Conservation (phyloP, 2,797 vertebrate species). For the Sylvia borin region DNA sequence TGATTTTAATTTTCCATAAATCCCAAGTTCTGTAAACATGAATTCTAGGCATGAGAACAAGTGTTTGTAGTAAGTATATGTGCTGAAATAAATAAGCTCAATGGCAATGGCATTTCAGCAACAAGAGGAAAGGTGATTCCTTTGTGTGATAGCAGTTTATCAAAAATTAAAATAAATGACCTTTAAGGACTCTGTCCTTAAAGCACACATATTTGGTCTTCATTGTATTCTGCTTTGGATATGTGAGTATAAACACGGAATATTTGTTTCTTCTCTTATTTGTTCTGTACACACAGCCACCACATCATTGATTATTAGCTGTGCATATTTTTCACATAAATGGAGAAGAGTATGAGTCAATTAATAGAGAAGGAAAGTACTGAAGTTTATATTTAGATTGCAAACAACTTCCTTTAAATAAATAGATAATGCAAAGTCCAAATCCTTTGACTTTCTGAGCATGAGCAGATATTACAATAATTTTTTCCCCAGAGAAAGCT, state of each 20-base stretch:
- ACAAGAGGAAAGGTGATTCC: background rate
- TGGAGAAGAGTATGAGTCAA: constrained; percentile 13
- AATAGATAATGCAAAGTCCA: constrained; percentile 20
- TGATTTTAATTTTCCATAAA: background rate
- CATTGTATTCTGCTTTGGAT: background rate
- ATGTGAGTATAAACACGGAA: background rate
- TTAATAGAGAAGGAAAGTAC: background rate
- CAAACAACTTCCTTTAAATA: constrained; percentile 46
- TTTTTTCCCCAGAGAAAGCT: constrained; percentile 12
- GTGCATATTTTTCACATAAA: constrained; percentile 43
- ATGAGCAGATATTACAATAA: constrained; percentile 37
- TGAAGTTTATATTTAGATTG: constrained; percentile 43
- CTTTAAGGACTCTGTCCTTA: background rate
- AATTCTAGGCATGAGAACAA: background rate
- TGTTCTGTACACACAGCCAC: constrained; percentile 4
- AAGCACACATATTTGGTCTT: background rate
- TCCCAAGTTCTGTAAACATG: background rate
- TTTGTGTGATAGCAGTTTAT: background rate
- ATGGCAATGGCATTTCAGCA: background rate
- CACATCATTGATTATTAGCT: constrained; percentile 28
- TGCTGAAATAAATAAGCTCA: background rate
- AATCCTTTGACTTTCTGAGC: constrained; percentile 38
- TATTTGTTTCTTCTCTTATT: constrained; percentile 38
- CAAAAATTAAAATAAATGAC: background rate
- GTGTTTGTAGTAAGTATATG: background rate